These are phyloP conservation scores for Regulus satrapa DNA, from an alignment of 2,113 vertebrate genomes.

Conservation along the genomic window DNA sequence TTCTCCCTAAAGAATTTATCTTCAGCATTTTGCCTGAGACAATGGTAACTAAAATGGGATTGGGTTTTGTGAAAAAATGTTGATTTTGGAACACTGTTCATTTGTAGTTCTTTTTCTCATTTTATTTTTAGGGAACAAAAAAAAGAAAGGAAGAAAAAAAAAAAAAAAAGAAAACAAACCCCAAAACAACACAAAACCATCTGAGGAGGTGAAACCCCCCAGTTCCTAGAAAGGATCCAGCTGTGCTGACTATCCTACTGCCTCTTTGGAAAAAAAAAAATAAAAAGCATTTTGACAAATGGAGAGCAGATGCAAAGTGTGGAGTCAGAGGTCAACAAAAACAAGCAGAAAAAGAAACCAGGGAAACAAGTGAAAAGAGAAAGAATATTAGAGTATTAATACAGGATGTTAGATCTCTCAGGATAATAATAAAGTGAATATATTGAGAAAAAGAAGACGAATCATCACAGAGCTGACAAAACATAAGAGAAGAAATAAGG, in stretches of 20 bases:
- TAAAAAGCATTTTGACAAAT: background rate
- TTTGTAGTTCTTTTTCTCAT: background rate
- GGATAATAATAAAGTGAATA: background rate
- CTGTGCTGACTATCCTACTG: background rate
- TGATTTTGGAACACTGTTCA: background rate
- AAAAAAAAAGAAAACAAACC: background rate
- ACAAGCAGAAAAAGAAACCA: constrained; percentile 5
- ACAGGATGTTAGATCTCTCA: background rate
- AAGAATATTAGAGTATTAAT: background rate
- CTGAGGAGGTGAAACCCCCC: background rate
- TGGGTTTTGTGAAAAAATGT: background rate
- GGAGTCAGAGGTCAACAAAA: constrained; percentile 31
- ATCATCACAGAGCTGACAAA: background rate
- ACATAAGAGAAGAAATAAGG: background rate
- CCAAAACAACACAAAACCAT: background rate
- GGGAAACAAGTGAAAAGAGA: constrained; percentile 22
- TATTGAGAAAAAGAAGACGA: background rate
- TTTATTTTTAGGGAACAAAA: background rate
- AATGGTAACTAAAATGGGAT: background rate
- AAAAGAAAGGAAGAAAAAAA: no score
- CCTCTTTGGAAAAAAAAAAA: constrained; percentile 1
- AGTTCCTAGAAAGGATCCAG: constrained; percentile 25
- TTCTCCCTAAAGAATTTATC: background rate
- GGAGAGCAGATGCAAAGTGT: constrained; percentile 3
- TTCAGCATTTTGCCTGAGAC: background rate